phyloP scores from a whole-genome alignment of 2,113 vertebrate genomes.

The Heterotis niloticus region DNA sequence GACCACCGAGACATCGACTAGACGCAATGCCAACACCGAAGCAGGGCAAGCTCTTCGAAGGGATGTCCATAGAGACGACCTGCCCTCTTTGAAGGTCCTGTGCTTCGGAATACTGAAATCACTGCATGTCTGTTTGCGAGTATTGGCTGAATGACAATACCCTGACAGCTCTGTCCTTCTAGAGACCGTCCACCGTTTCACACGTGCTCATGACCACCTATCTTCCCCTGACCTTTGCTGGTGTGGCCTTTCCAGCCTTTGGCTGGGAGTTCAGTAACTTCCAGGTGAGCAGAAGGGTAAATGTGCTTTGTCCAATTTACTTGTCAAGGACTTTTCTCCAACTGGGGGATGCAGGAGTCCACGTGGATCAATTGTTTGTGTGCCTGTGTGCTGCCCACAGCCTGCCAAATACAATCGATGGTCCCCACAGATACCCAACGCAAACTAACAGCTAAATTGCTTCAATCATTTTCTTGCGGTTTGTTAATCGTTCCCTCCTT shows the following conservation, averaged over 20 bases:
- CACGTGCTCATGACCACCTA: conserved; percentile 1
- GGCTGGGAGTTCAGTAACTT: conserved; percentile 19
- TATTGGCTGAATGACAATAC: background rate
- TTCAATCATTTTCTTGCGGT: background rate
- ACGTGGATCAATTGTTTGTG: background rate
- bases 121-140: too few relatives aligned
- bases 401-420: background rate
- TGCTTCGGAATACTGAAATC: too few relatives aligned
- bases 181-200: background rate
- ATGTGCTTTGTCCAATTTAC: background rate
- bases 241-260: conserved; percentile 12
- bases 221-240: conserved; percentile 13
- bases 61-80: too few relatives aligned
- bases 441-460: conserved; percentile 9
- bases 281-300: background rate
- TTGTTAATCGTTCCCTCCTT: background rate
- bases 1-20: too few relatives aligned
- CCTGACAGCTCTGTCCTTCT: background rate
- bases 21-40: too few relatives aligned
- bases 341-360: background rate
- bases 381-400: background rate
- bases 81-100: too few relatives aligned
- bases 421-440: background rate
- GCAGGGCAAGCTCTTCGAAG: too few relatives aligned
- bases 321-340: background rate